A percentile compares a stretch with the other conserved stretches of the same genome.
Evolutionary conservation across 2,113 vertebrate genomes (phyloP).

Genomic region (Mugil cephalus): DNA sequence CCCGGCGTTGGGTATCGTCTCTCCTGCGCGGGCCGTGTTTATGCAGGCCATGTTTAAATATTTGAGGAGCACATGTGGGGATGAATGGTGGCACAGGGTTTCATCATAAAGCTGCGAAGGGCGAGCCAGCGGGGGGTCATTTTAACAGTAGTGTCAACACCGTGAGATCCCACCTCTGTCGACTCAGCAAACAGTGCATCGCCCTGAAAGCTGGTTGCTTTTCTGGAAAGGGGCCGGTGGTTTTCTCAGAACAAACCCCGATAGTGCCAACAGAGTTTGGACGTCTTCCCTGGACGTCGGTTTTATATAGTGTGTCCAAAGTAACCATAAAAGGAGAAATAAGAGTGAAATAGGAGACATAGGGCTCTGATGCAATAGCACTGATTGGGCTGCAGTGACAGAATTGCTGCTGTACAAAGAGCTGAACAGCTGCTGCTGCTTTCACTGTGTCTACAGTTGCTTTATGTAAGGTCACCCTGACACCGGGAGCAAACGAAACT

Average conservation of each 20-base stretch:
- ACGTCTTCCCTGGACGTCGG: conserved; percentile 37
- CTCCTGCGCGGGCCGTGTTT: conserved; percentile 69
- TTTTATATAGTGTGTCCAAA: conserved; percentile 32
- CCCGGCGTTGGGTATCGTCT: conserved; percentile 59
- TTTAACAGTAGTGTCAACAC: conserved; percentile 84
- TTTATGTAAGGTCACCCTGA: conserved; percentile 47
- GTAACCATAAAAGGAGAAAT: conserved; percentile 36
- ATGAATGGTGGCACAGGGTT: conserved; percentile 80
- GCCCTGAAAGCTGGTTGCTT: conserved; percentile 62
- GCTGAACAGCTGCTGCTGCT: conserved; percentile 51
- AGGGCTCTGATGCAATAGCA: conserved; percentile 38
- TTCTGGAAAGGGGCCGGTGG: conserved; percentile 66
- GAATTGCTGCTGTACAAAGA: conserved; percentile 24
- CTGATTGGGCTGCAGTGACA: conserved; percentile 28
- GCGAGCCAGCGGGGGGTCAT: conserved; percentile 78
- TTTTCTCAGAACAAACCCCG: conserved; percentile 77
- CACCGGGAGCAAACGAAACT: conserved; percentile 33
- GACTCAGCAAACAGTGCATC: conserved; percentile 81
- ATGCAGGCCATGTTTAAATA: conserved; percentile 81
- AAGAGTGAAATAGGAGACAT: conserved; percentile 24
- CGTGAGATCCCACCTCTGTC: conserved; percentile 65
- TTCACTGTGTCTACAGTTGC: conserved; percentile 36
- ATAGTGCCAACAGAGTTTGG: conserved; percentile 57
- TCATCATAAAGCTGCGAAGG: conserved; percentile 82
- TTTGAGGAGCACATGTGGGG: conserved; percentile 84